Conservation (phyloP, 2,888 invertebrate genomes). For the Ormyrus pomaceus region DNA sequence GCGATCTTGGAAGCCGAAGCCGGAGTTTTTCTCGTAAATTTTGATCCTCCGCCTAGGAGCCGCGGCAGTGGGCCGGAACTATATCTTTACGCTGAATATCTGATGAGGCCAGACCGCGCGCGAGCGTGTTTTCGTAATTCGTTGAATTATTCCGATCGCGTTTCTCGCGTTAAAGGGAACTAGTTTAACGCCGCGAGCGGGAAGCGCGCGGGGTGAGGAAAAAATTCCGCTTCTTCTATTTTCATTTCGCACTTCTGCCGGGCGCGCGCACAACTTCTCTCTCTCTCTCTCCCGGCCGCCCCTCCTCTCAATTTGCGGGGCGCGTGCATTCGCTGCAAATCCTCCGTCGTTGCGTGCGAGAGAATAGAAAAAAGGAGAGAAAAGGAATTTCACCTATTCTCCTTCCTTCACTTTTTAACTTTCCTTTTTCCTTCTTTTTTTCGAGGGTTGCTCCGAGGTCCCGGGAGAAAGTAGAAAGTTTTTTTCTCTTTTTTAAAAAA, state of each 20-base stretch:
- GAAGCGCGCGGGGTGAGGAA: not conserved
- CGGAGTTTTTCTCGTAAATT: conserved; percentile 47
- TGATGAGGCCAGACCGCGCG: conserved; percentile 74
- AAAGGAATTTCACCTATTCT: conserved; percentile 36
- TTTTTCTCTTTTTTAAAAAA: conserved; percentile 45
- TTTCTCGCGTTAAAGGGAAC: conserved; percentile 59
- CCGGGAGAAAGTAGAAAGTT: conserved; percentile 65
- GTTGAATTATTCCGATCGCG: conserved; percentile 74
- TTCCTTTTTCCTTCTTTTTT: not conserved
- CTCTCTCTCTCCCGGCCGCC: not conserved
- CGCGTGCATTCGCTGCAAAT: conserved; percentile 24
- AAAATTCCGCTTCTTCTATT: conserved; percentile 32
- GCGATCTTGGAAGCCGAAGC: conserved; percentile 13
- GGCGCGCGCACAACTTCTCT: conserved; percentile 17
- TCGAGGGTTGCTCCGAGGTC: conserved; percentile 10
- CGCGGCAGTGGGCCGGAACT: conserved; percentile 59
- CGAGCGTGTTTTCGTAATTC: conserved; percentile 74
- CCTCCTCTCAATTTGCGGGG: conserved; percentile 15
- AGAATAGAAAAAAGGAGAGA: conserved; percentile 10
- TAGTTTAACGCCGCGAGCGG: conserved; percentile 55
- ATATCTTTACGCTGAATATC: conserved; percentile 70
- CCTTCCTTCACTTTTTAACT: not conserved
- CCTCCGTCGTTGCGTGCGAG: not conserved
- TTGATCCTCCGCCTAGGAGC: conserved; percentile 21
- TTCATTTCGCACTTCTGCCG: conserved; percentile 20